phyloP scores from a whole-genome alignment of 2,113 vertebrate genomes.

The Numenius arquata region DNA sequence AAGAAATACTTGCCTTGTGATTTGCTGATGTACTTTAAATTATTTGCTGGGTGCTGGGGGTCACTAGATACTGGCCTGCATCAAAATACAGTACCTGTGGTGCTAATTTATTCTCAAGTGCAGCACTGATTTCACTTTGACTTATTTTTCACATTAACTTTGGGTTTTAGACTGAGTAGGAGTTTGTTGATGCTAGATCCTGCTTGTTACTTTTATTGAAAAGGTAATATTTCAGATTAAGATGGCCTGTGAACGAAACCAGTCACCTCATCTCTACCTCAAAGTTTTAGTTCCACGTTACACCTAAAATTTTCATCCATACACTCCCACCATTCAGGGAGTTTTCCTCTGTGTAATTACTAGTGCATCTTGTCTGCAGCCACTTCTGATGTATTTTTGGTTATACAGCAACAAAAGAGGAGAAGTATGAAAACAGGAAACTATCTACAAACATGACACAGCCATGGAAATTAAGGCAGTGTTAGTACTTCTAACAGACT shows the following conservation, averaged over 20 bases:
- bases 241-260: neutral
- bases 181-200: neutral
- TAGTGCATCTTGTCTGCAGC: neutral
- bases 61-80: neutral
- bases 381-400: neutral
- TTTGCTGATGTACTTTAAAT: neutral
- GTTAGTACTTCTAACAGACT: neutral
- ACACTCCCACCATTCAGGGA: neutral
- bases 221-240: neutral
- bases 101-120: neutral
- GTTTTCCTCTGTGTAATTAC: neutral
- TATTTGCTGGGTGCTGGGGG: neutral
- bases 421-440: neutral
- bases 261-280: neutral
- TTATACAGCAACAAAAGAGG: neutral
- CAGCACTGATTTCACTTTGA: neutral
- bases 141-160: neutral
- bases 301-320: neutral
- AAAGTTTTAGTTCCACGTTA: neutral
- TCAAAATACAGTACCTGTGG: neutral
- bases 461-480: neutral
- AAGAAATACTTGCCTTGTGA: neutral
- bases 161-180: neutral
- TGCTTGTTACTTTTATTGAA: neutral
- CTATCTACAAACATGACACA: neutral